Conservation (phyloP, 2,888 invertebrate species). For the Trisateles emortualis region DNA sequence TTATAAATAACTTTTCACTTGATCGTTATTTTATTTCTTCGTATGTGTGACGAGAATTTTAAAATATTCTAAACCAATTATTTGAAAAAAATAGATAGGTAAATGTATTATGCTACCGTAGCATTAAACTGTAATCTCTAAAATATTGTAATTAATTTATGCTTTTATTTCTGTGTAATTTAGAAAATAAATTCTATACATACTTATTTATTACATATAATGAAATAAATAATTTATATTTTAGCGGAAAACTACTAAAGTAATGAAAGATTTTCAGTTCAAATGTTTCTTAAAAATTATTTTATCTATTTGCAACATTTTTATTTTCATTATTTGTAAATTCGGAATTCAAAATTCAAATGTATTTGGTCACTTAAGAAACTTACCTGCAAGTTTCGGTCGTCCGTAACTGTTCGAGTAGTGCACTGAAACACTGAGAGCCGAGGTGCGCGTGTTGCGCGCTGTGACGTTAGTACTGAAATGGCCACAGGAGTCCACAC, state of each 20-base stretch:
- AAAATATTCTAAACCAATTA: not conserved
- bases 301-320: not conserved
- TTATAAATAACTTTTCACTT: conserved; percentile 44
- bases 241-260: no score
- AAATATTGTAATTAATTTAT: no score
- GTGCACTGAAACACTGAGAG: conserved; percentile 54
- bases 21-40: conserved; percentile 20
- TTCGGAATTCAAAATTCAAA: not conserved
- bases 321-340: not conserved
- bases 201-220: no score
- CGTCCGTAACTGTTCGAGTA: conserved; percentile 56
- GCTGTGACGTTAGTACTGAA: conserved; percentile 66
- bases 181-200: no score
- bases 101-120: no score
- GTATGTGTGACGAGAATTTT: not conserved
- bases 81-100: no score
- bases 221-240: no score
- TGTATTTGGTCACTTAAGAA: conserved; percentile 13
- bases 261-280: no score
- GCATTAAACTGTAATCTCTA: no score
- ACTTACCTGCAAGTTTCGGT: conserved; percentile 72
- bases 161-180: no score
- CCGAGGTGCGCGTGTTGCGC: conserved; percentile 64
- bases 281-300: no score
- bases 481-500: conserved; percentile 61